Base-by-base conservation (phyloP, 2,113 vertebrate species). In the Tamias sibiricus region DNA sequence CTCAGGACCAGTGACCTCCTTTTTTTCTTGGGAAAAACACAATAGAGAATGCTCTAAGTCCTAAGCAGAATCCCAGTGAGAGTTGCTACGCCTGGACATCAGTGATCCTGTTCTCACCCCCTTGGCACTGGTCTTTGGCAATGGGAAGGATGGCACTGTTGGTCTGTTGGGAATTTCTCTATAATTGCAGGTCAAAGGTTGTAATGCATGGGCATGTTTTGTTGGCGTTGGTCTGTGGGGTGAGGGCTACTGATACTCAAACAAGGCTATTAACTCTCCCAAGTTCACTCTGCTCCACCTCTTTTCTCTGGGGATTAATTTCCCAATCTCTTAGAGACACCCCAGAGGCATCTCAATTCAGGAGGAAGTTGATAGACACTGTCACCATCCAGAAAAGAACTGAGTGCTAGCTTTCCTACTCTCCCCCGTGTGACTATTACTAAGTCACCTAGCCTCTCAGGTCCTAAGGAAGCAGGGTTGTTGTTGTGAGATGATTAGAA, bases 261-360 rank as follows among this genome's bases (percentile, higher is more conserved):
- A 69, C 69, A 90, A 76, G 42, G 74, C 42, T 80, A 4, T 49
- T 54, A 16, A 74, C 80, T 90, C 82, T 68, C 52, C 44, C 82
- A 89, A 40, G 47, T 69, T 74, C 81, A 82, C 30, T 77, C 30
- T 93, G 74, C 64, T 87, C 42, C n/a, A 37, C 64, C 59, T 92
- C 32, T 88, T 14, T 19, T 64, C 24, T 77, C n/a, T 47, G 77
- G 57, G 87, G n/a, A 52, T 79, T 84, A 42, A 49, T 94, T 95
- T 93, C 86, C 88, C 62, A 91, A 49, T 30, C 47, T 95, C 75
- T 89, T 74, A 64, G 83, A 89, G 86, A 91, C 77, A 87, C 66
- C 71, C 5, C 62, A 89, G 91, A 75, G 59, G 47, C 86, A 82
- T 40, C 28, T 2, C 16, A 1, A 62, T n/a, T 80, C 76, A 37